Conservation (phyloP, 2,888 invertebrate species). For the Tetheella fluctuosa region DNA sequence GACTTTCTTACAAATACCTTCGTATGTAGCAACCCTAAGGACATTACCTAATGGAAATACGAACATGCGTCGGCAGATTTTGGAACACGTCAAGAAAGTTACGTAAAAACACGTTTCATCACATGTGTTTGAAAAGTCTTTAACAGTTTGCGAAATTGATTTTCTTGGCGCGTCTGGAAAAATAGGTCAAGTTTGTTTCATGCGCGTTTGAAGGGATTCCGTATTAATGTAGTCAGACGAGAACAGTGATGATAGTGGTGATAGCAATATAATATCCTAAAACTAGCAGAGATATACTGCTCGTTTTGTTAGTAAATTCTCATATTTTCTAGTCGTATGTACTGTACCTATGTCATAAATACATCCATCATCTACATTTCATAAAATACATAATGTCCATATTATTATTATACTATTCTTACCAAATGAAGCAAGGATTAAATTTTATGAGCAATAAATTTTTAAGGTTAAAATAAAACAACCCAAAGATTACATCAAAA, state of each 20-base stretch:
- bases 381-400: no score
- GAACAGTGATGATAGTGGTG: no score
- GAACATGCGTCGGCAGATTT: conserved; percentile 7
- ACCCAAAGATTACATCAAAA: not conserved
- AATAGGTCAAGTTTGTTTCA: not conserved
- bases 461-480: not conserved
- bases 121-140: conserved; percentile 6
- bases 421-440: not conserved
- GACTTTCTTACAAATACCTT: not conserved
- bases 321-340: no score
- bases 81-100: not conserved
- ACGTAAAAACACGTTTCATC: conserved; percentile 1
- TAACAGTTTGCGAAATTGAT: conserved; percentile 5
- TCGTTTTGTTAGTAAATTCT: no score
- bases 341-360: no score
- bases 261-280: no score
- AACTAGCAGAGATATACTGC: no score
- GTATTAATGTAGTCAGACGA: not conserved
- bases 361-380: no score
- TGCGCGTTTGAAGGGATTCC: not conserved
- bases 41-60: not conserved
- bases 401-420: no score
- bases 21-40: not conserved
- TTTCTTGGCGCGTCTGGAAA: conserved; percentile 2
- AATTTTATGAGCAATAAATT: not conserved